These are phyloP conservation scores for Protonibea diacanthus DNA, from an alignment of 2,797 vertebrate species.

Conservation along the genomic window DNA sequence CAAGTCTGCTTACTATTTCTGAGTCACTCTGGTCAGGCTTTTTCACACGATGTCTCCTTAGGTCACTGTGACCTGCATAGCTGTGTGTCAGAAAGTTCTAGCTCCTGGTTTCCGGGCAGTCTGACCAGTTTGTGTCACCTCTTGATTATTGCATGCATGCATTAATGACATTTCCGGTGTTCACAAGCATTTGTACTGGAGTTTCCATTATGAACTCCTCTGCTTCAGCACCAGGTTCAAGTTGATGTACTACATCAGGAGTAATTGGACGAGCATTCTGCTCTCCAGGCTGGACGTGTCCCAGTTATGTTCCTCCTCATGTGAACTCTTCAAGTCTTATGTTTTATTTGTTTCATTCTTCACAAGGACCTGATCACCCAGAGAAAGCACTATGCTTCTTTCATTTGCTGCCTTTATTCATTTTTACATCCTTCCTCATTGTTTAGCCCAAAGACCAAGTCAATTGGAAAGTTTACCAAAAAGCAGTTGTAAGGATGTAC, in stretches of 20 bases:
- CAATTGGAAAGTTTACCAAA: constrained; percentile 35
- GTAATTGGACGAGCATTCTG: neutral
- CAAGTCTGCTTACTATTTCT: too few species aligned
- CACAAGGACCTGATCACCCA: too few species aligned
- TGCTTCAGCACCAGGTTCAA: neutral
- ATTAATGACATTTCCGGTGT: neutral
- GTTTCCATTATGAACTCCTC: neutral
- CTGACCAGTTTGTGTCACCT: neutral
- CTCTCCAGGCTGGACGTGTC: neutral
- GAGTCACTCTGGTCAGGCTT: too few species aligned
- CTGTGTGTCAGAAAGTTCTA: neutral
- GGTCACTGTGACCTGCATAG: neutral
- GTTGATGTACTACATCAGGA: neutral
- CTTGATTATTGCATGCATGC: neutral
- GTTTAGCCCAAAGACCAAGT: constrained; percentile 19
- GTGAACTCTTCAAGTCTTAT: neutral
- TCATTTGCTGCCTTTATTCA: constrained; percentile 47
- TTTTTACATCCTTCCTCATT: constrained; percentile 16
- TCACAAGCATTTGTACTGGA: too few species aligned
- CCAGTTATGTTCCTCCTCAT: neutral
- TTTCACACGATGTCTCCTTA: neutral
- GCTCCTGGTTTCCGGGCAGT: neutral
- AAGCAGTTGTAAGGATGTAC: constrained; percentile 36
- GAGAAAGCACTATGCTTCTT: constrained; percentile 19
- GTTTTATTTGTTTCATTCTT: neutral